These are phyloP conservation scores for Caenorhabditis sp. DNA, from an alignment of 2,888 invertebrate genomes.

Conservation along the genomic window DNA sequence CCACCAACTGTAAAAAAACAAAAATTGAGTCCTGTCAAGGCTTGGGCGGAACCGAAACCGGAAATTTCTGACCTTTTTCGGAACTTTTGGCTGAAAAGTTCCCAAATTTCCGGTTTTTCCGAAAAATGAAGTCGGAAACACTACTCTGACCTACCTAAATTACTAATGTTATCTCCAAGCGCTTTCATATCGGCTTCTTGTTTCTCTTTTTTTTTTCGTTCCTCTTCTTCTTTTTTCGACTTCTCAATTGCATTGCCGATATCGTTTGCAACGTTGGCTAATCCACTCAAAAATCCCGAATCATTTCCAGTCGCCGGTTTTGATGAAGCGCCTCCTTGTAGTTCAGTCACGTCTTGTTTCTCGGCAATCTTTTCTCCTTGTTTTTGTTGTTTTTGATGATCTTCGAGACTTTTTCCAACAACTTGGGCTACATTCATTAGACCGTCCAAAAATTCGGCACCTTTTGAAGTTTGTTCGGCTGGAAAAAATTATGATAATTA, in stretches of 20 bases:
- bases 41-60: no score
- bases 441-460: not conserved
- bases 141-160: not conserved
- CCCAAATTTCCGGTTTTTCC: no score
- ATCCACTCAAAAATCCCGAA: not conserved
- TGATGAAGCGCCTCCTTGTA: not conserved
- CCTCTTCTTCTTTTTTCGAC: not conserved
- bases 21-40: no score
- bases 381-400: not conserved
- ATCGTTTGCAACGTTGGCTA: not conserved
- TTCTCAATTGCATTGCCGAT: not conserved
- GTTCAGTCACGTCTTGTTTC: not conserved
- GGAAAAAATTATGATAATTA: no score
- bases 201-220: not conserved
- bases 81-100: no score
- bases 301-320: not conserved
- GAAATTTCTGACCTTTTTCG: no score
- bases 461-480: not conserved
- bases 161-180: not conserved
- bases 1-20: not conserved
- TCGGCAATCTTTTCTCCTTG: not conserved
- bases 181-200: not conserved
- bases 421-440: conserved; percentile 1
- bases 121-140: no score
- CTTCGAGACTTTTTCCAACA: conserved; percentile 1